Base-by-base conservation (phyloP, 2,113 vertebrate species). In the Daubentonia madagascariensis region DNA sequence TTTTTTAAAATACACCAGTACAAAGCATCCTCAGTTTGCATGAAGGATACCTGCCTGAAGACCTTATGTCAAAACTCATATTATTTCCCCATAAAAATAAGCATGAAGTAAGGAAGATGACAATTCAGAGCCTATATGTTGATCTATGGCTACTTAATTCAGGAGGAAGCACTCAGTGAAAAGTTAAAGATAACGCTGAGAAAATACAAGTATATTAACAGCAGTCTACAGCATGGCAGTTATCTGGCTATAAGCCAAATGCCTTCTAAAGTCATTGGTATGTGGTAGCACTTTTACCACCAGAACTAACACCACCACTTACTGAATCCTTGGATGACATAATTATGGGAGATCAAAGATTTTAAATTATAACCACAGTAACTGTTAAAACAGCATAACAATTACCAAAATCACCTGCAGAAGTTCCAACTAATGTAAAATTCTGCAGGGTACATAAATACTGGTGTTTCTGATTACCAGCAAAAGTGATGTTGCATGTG, bases 341-440 rank as follows among this genome's bases (percentile, higher is more conserved):
- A 86, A 89, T 63, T 96, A 89, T 17, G 17, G 67, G 28, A 84
- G 59, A 6, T 45, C 75, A 94, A 78, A 43, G 1, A 85, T 79
- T 88, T 95, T 52, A 86, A 90, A 67, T 76, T 72, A n/a, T 59
- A 95, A 93, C n/a, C 89, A 83, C 35, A 75, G 22, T 43, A 91
- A 84, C 43, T 63, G 28, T 48, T n/a, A 88, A 91, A 90, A 88
- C 68, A 88, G 25, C 45, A 88, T 37, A 75, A 89, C 84, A 32
- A 68, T 63, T 50, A 61, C 40, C 35, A 40, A 89, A 83, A 72
- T 83, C 43, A 75, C 43, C 23, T 72, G 13, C 32, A 75, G 54
- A 95, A n/a, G 45, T 95, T 83, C 61, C 54, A 87, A 87, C 37
- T 37, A 80, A 61, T 48, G 7, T 81, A 86, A 95, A 96, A 92